Evolutionary conservation across 2,888 invertebrate species (phyloP).

Genomic region (Drosophila atroscutellata): DNA sequence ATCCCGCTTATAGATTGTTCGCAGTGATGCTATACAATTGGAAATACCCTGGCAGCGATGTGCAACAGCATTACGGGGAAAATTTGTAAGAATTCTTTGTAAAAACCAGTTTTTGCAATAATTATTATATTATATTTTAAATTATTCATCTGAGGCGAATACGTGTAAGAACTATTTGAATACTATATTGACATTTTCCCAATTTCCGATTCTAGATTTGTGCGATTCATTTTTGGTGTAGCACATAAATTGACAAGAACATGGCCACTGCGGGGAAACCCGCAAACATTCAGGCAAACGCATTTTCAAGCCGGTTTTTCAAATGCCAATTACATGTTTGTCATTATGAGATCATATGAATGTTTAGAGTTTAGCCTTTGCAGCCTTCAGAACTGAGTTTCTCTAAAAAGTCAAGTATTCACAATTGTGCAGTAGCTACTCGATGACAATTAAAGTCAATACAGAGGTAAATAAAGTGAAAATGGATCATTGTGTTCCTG

Average conservation of each 20-base stretch:
- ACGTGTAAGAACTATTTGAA: not conserved
- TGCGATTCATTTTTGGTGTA: not conserved
- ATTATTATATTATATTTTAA: not conserved
- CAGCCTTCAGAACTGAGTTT: not conserved
- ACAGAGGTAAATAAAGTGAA: not conserved
- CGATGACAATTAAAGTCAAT: not conserved
- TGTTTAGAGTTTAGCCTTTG: not conserved
- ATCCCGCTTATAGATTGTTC: not conserved
- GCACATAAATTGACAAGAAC: not conserved
- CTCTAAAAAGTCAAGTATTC: not conserved
- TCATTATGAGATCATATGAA: not conserved
- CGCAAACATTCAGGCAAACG: not conserved
- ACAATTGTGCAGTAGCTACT: not conserved
- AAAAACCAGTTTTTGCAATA: not conserved
- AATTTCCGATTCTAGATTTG: not conserved
- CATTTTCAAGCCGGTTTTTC: not conserved
- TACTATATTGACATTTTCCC: not conserved
- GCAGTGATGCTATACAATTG: not conserved
- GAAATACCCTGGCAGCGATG: slow-evolving; percentile 5
- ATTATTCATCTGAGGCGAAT: not conserved
- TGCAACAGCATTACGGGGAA: not conserved
- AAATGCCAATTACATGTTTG: not conserved
- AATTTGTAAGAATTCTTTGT: not conserved
- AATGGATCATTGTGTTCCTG: not conserved
- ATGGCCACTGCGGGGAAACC: not conserved